phyloP scores from a whole-genome alignment of 2,113 vertebrate genomes.

The Zosterops pallidus region DNA sequence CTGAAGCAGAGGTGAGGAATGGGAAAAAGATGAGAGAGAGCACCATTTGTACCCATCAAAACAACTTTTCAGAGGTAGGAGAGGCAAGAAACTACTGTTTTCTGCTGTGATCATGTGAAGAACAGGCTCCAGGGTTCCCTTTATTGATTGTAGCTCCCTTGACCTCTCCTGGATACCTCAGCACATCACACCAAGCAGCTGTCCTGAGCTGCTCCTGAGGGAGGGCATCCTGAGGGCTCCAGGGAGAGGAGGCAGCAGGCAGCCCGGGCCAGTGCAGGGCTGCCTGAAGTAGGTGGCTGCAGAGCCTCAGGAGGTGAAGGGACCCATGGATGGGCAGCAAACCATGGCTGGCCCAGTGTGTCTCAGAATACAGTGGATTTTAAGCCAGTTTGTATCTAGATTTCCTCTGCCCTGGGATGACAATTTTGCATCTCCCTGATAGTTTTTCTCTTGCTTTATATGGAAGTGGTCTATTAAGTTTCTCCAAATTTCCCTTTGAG shows the following conservation, averaged over 20 bases:
- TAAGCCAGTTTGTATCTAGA: neutral
- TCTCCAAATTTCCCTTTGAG: neutral
- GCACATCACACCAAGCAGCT: neutral
- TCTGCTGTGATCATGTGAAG: neutral
- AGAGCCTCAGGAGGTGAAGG: neutral
- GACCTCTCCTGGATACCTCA: neutral
- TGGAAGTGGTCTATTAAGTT: neutral
- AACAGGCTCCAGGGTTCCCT: neutral
- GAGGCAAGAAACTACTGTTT: neutral
- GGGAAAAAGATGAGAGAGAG: neutral
- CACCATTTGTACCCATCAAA: neutral
- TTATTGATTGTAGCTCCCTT: neutral
- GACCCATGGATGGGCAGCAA: neutral
- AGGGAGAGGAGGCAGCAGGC: neutral
- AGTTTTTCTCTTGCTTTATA: neutral
- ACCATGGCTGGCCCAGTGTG: fast-evolving
- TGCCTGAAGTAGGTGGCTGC: neutral
- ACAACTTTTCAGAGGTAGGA: neutral
- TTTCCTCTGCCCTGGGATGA: neutral
- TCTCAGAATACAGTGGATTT: neutral
- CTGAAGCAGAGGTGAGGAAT: neutral
- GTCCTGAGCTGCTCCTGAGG: neutral
- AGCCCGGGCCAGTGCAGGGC: fast-evolving
- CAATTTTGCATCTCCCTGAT: neutral
- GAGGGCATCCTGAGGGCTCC: neutral